These are phyloP conservation scores for Ptilorrhoa leucosticta DNA, from an alignment of 2,113 vertebrate genomes.

Conservation along the genomic window DNA sequence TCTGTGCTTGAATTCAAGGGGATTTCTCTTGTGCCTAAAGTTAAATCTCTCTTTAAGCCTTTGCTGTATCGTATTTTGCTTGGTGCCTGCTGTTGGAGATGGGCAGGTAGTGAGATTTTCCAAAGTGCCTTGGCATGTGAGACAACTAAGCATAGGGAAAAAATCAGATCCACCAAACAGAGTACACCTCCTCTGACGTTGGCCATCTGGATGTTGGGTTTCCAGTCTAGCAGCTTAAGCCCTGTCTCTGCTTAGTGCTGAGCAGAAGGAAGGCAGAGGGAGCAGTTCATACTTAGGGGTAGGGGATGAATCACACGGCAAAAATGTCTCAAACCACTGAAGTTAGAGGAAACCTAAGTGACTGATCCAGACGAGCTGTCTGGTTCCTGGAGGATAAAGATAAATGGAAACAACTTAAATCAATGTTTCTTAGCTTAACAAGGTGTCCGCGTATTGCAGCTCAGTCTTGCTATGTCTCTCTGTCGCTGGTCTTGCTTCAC, in stretches of 20 bases:
- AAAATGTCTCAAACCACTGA: neutral
- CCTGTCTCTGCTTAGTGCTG: neutral
- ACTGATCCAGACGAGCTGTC: neutral
- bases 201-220: neutral
- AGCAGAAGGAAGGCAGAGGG: neutral
- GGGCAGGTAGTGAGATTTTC: neutral
- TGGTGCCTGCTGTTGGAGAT: neutral
- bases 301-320: neutral
- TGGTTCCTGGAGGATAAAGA: neutral
- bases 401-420: neutral
- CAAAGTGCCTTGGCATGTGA: neutral
- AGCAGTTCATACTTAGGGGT: neutral
- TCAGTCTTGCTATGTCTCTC: neutral
- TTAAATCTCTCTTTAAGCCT: neutral
- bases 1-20: neutral
- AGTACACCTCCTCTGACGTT: neutral
- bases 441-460: rapidly evolving
- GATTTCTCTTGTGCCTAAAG: neutral
- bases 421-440: neutral
- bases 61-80: neutral
- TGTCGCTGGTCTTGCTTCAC: neutral
- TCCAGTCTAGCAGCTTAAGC: neutral
- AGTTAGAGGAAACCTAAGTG: neutral
- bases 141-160: neutral
- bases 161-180: neutral